These are phyloP conservation scores for Odontomyia ornata DNA, from an alignment of 2,888 invertebrate genomes.

Conservation along the genomic window DNA sequence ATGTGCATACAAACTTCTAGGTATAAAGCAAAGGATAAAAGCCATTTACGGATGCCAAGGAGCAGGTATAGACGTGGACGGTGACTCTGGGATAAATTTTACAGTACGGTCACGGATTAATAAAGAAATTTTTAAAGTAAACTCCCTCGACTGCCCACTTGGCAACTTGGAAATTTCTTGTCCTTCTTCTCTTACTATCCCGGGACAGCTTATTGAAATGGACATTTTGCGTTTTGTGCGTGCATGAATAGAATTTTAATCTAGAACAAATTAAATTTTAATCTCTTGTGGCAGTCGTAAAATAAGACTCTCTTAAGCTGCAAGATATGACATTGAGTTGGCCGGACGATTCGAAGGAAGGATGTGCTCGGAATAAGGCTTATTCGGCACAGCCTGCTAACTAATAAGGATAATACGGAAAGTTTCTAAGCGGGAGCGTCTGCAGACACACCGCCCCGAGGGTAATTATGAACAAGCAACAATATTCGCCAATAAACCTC, in stretches of 20 bases:
- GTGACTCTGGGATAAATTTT: conserved; percentile 5
- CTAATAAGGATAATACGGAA: too few species aligned
- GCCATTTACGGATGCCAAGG: background rate
- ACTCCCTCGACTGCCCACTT: background rate
- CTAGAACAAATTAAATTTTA: conserved; percentile 26
- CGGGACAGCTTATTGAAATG: background rate
- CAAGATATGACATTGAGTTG: background rate
- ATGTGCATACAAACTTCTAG: background rate
- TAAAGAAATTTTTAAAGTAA: conserved; percentile 37
- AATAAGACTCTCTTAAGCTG: conserved; percentile 3
- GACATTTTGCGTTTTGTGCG: conserved; percentile 29
- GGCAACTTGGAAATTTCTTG: too few species aligned
- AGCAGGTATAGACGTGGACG: background rate
- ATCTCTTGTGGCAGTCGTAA: conserved; percentile 6
- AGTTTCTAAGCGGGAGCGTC: too few species aligned
- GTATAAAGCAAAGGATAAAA: background rate
- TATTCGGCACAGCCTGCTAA: background rate
- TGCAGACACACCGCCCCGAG: too few species aligned
- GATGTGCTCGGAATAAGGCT: background rate
- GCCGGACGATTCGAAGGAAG: background rate
- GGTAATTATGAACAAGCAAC: too few species aligned
- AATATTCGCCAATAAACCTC: too few species aligned
- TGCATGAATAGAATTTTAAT: conserved; percentile 34
- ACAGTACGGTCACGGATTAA: conserved; percentile 36
- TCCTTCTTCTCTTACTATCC: too few species aligned